Percentiles rank a stretch among this genome's conserved stretches.
These are phyloP conservation scores for Diprion similis DNA, from an alignment of 1,140 invertebrate species.

Conservation along the genomic window DNA sequence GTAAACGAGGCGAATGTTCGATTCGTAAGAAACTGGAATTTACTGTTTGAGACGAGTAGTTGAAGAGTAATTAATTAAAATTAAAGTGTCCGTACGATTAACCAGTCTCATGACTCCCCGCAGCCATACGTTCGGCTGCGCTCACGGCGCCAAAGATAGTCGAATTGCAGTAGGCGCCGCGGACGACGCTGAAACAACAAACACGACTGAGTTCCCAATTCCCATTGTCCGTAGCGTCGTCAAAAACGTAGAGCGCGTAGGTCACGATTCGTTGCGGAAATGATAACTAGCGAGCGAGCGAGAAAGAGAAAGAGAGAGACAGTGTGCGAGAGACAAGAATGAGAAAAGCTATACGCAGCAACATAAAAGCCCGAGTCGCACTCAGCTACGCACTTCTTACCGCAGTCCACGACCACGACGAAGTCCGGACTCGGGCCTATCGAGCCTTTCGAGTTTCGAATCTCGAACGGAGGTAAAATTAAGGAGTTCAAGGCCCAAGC, in stretches of 20 bases:
- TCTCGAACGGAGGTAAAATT: slow-evolving; percentile 8
- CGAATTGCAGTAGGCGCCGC: neutral
- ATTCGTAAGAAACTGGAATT: too few relatives aligned
- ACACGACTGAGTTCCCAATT: neutral
- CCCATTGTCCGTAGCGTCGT: neutral
- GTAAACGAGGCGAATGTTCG: too few relatives aligned
- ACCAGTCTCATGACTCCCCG: neutral
- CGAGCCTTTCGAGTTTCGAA: neutral
- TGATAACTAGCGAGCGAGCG: neutral
- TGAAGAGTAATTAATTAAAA: neutral
- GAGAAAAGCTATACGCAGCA: too few relatives aligned
- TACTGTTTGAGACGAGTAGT: too few relatives aligned
- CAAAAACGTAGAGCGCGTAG: slow-evolving; percentile 4
- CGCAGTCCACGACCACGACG: neutral
- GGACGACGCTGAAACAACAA: neutral
- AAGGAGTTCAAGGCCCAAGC: neutral
- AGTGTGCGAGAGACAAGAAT: too few relatives aligned
- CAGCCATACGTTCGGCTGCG: too few relatives aligned
- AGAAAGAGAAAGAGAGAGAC: neutral
- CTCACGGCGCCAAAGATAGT: too few relatives aligned
- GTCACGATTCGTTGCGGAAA: slow-evolving; percentile 7
- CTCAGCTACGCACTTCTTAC: neutral
- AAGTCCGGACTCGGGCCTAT: neutral
- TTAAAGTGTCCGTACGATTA: neutral
- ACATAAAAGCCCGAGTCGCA: neutral